These are phyloP conservation scores for Melanotaenia maccullochi DNA, from an alignment of 2,797 vertebrate species.

Conservation along the genomic window DNA sequence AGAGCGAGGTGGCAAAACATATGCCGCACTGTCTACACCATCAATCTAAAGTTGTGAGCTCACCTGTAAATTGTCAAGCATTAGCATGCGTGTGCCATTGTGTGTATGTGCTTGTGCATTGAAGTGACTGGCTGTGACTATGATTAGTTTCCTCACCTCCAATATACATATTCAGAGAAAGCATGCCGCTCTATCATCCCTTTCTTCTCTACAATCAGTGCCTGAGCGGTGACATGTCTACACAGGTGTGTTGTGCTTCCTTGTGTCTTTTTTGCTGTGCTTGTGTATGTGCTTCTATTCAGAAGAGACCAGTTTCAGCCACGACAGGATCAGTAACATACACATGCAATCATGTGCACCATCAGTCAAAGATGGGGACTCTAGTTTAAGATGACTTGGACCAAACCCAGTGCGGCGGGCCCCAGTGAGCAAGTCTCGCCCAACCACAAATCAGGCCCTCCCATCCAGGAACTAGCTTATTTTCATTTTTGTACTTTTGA, in stretches of 20 bases:
- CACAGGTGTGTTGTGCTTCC: background rate
- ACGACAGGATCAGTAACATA: conserved; percentile 14
- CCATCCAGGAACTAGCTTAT: too few species aligned
- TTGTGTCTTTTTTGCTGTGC: background rate
- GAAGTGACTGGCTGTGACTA: conserved; percentile 53
- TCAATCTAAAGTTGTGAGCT: conserved; percentile 78
- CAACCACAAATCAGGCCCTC: too few species aligned
- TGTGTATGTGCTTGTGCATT: conserved; percentile 24
- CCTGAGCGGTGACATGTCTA: conserved; percentile 13
- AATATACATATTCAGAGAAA: conserved; percentile 75
- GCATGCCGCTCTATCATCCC: conserved; percentile 66
- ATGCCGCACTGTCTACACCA: conserved; percentile 72
- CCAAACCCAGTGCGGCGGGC: too few species aligned
- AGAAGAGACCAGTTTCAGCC: conserved; percentile 7
- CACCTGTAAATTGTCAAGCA: conserved; percentile 73
- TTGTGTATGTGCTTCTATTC: conserved; percentile 5
- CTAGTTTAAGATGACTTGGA: too few species aligned
- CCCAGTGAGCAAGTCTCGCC: too few species aligned
- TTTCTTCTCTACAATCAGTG: conserved; percentile 43
- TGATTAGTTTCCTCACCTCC: conserved; percentile 71
- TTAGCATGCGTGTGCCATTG: conserved; percentile 43
- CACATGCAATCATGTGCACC: conserved; percentile 19
- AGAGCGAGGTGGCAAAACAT: conserved; percentile 69
- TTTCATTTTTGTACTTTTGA: too few species aligned
- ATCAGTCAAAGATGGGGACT: background rate